Base-by-base conservation (phyloP, 2,888 invertebrate species). In the Fragum sueziense region DNA sequence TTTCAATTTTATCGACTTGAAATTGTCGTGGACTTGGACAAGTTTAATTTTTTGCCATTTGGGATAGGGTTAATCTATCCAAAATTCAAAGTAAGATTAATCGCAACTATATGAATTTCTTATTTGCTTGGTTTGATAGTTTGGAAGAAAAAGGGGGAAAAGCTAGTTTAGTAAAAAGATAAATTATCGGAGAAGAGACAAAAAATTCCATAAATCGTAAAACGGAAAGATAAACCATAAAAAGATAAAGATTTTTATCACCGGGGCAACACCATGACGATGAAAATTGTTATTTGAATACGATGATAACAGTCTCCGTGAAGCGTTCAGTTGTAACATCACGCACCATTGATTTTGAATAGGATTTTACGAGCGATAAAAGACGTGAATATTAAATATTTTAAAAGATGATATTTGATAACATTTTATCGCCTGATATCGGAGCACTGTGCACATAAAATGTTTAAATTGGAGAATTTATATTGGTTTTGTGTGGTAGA, bases 291-390 rank as follows among this genome's bases (percentile, higher is more conserved):
- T n/a, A 27, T 20, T 22, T 65, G 33, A 61, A 33, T 33, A 9
- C 14, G 61, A 9, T 33, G 61, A 65, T 41, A 41, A 41, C 37
- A 1, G 65, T 41, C 65, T 22, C 17, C 65, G 41, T 37, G 25
- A 41, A 52, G 70, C 70, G 70, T 54, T 70, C 33, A 52, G 57
- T n/a, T 29, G 70, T 31, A 70, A 70, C 70, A n/a, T 33, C 37
- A 33, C 33, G 31, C 22, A 34, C 25, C 33, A 54, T 57, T 70
- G 54, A 33, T 9, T 70, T 54, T 70, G 33, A 33, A 70, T 52
- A 70, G 70, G 54, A 54, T 70, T 69, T 52, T 69, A 52, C 52
- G 47, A 31, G 51, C n/a, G 47, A 29, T 69, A 31, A 69, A 62
- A 52, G 31, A 31, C 34, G 7, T 4, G 52, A 52, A 69, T 29